phyloP scores from a whole-genome alignment of 2,888 invertebrate species.

The Zelleria hepariella region DNA sequence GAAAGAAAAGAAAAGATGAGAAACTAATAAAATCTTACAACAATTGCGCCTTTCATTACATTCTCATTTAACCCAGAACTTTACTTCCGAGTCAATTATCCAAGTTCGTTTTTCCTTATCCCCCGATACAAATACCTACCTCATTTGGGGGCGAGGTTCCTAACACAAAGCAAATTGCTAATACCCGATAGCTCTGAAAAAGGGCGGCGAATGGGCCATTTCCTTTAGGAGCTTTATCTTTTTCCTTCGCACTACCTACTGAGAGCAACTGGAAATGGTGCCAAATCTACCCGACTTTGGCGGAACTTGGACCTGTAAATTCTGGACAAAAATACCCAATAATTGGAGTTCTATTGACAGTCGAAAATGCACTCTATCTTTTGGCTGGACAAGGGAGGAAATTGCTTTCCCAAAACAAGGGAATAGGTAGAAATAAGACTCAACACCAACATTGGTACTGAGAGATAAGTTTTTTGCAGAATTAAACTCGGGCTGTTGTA shows the following conservation, averaged over 20 bases:
- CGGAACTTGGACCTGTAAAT: background rate
- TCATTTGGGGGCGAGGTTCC: conserved; percentile 34
- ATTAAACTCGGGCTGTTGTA: background rate
- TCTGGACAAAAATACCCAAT: background rate
- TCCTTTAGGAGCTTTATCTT: conserved; percentile 53
- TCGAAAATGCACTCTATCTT: background rate
- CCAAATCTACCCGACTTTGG: background rate
- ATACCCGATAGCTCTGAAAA: conserved; percentile 51
- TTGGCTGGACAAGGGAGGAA: background rate
- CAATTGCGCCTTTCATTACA: background rate
- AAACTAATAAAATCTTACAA: background rate
- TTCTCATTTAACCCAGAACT: conserved; percentile 33
- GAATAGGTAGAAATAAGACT: no score
- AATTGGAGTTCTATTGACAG: background rate
- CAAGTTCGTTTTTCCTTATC: conserved; percentile 39
- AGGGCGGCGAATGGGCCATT: conserved; percentile 54
- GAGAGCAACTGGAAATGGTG: conserved; percentile 8
- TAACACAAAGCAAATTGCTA: conserved; percentile 61
- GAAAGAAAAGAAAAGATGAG: background rate
- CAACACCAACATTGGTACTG: background rate
- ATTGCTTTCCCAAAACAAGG: background rate
- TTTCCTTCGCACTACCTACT: conserved; percentile 28
- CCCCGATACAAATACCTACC: conserved; percentile 29
- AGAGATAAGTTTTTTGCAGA: background rate
- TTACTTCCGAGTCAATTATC: conserved; percentile 46